Base-by-base conservation (phyloP, 2,797 vertebrate species). In the Avahi laniger region DNA sequence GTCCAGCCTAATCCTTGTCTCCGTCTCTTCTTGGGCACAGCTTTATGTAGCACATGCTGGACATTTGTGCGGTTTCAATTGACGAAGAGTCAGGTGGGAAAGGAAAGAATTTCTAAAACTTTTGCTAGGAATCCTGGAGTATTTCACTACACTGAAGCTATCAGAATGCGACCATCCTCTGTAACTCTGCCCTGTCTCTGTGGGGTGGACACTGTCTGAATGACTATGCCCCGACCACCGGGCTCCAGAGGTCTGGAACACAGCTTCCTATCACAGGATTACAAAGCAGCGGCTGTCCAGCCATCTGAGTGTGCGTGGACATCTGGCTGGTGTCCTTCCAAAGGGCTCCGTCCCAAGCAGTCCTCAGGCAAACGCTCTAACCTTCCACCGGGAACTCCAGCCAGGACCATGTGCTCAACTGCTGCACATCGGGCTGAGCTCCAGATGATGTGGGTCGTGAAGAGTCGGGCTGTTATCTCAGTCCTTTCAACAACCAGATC, bases 271-370 rank as follows among this genome's bases (percentile, higher is more conserved):
- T 78, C 76, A 63, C 33, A 78, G 95, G 73, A 79, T 41, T 84
- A 82, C 0, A 28, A 54, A 73, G 41, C 41, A 89, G 82, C 3
- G n/a, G 22, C 87, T 94, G 72, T 79, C 86, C 86, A 75, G 43
- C 88, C 65, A 0, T n/a, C 85, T 65, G 89, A 95, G 90, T 33
- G 35, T 11, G 24, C 72, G 75, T 50, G 82, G 93, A 90, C 92
- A 96, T 90, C 91, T 97, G 94, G 43, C 18, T 93, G 54, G 30
- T 18, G 26, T 73, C 41, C 82, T 97, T 98, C 96, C 61, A 4
- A 94, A 91, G 67, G 76, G 17, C 82, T 76, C 93, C 14, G 24
- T 85, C 82, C 88, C 81, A 50, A 95, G 89, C 61, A 17, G n/a
- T 92, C 20, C 73, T 70, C 13, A 33, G 18, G 65, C 76, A 35